phyloP scores from a whole-genome alignment of 2,797 vertebrate species.

The Amphiprion clarkii region DNA sequence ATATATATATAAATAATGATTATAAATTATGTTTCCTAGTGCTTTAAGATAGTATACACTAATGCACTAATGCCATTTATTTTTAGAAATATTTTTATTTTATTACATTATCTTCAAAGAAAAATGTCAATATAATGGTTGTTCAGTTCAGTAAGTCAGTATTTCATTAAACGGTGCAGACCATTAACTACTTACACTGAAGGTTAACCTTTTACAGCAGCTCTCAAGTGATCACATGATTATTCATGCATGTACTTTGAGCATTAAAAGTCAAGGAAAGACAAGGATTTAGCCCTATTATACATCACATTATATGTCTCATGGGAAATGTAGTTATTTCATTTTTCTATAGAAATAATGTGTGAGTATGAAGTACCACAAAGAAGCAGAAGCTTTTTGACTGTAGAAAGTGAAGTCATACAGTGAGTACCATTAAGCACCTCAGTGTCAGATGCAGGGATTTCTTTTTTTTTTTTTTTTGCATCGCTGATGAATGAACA shows the following conservation, averaged over 20 bases:
- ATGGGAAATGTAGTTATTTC: too few relatives aligned
- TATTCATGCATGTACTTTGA: slow-evolving; percentile 1
- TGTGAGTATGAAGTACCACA: neutral
- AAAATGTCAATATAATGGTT: too few relatives aligned
- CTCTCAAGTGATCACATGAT: slow-evolving; percentile 7
- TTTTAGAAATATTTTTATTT: too few relatives aligned
- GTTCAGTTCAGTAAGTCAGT: too few relatives aligned
- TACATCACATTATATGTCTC: neutral
- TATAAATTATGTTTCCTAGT: too few relatives aligned
- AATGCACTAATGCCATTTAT: too few relatives aligned
- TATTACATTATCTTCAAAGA: too few relatives aligned
- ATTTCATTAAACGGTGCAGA: too few relatives aligned
- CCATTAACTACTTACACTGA: slow-evolving; percentile 1
- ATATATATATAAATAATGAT: too few relatives aligned
- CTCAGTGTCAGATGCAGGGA: neutral
- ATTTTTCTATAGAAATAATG: neutral
- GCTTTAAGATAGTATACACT: too few relatives aligned
- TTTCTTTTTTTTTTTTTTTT: neutral
- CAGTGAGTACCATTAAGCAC: neutral
- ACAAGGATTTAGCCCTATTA: neutral
- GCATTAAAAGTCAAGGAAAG: neutral
- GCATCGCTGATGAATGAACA: neutral
- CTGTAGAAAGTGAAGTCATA: neutral
- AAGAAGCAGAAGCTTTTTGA: neutral
- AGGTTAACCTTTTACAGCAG: slow-evolving; percentile 9